Base-by-base conservation (phyloP, 2,888 invertebrate species). In the Diplolepis rosae region DNA sequence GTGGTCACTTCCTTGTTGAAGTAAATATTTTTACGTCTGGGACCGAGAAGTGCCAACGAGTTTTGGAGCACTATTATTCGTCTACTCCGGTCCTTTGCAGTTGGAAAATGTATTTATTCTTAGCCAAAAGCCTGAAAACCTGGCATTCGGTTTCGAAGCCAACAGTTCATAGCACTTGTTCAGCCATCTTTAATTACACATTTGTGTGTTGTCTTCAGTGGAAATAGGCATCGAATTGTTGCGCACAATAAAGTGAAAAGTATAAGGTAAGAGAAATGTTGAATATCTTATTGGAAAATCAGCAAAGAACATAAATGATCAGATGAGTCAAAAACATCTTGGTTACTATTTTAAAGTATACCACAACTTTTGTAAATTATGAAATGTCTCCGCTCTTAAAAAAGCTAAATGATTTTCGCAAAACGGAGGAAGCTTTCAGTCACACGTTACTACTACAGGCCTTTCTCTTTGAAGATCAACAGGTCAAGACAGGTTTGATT, bases 111-210 rank as follows among this genome's bases (percentile, higher is more conserved):
- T 68, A 71, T 65, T 69, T 71, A 61, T 73, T 71, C 67, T 79
- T 80, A 79, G 78, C 76, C 30, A 51, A 71, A 69, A 54, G 75
- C 74, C 79, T 70, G 72, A 70, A 71, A 79, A 70, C 70, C 61
- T 48, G 72, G 52, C 77, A 70, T 52, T 67, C 70, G 69, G 65
- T 69, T 69, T 67, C 56, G 39, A 67, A 75, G 72, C 71, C 69
- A 70, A 74, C 42, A 48, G 65, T 24, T 69, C 70, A 42, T 65
- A 74, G 30, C 70, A 50, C 65, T 61, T 52, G 50, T 42, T 67
- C 65, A 67, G 51, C 32, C 50, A 65, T 73, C 68, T 42, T 65
- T 48, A 50, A 42, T 56, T 35, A 51, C 13, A 32, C 56, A 51
- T 48, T 51, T 45, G 32, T 24, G n/a, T 65, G 42, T 45, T 13